Base-by-base conservation (phyloP, 1,140 invertebrate genomes). In the Bactericera cockerelli region DNA sequence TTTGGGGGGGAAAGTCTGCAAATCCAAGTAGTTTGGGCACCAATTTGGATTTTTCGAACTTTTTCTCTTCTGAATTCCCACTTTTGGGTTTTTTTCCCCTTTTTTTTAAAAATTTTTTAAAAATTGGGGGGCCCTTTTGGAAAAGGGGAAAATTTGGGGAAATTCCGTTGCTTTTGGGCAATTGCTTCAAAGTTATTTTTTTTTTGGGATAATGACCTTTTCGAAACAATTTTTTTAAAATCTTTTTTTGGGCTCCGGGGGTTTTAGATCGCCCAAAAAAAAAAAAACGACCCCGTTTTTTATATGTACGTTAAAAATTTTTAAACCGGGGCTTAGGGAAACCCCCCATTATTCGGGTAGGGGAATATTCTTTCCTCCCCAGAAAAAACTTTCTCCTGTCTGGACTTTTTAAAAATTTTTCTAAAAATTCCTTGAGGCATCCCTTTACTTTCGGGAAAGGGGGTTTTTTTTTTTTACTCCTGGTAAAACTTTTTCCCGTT, bases 1-100 rank as follows among this genome's bases (percentile, higher is more conserved):
- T 86, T 83, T 0, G n/a, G n/a, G 90, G 93, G 0, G 87, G 91
- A 66, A 93, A 94, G 70, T 93, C 89, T 19, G 89, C 88, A 73
- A 94, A 94, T 19, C 91, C 91, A 83, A 84, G 67, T 93, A 91
- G 0, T 90, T 93, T 80, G 0, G 85, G 86, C 11, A 77, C 73
- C 0, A 81, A 60, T 62, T 74, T 56, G 1, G 59, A 59, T 28
- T 59, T 63, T 10, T 60, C 59, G 8, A 16, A 49, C 6, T 3
- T 49, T 69, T 60, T 70, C 68, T 56, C 74, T 69, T 60, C 69
- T 68, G 55, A 74, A 75, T 16, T 74, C 59, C 1, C 72, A 63
- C 61, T 70, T 72, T 4, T 66, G 67, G 6, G 63, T 54, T 59
- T 65, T 68, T 36, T 61, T 61, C 39, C 64, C 61, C 63, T 74